Percentiles rank a stretch among this genome's conserved stretches.
These are phyloP conservation scores for Bombycilla garrulus DNA, from an alignment of 2,113 vertebrate genomes.

Conservation along the genomic window DNA sequence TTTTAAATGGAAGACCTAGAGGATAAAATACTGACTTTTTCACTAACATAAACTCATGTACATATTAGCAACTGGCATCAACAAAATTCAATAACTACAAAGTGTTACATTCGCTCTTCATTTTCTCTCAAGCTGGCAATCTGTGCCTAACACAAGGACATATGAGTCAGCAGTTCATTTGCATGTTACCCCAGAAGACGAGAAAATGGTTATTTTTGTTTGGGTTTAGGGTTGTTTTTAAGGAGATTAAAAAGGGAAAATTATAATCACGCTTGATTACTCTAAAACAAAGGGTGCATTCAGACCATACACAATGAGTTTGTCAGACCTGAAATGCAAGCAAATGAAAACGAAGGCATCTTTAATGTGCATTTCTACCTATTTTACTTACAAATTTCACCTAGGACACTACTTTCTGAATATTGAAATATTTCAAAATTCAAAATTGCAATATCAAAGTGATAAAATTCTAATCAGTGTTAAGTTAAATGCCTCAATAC, in stretches of 20 bases:
- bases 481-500: neutral
- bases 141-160: neutral
- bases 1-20: neutral
- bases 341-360: neutral
- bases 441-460: neutral
- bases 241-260: neutral
- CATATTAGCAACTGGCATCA: neutral
- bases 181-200: neutral
- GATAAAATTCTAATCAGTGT: neutral
- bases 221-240: neutral
- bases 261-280: slow-evolving; percentile 12
- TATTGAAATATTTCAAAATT: neutral
- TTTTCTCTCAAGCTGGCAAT: neutral
- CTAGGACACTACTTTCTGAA: neutral
- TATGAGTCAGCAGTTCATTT: neutral
- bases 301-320: neutral
- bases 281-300: neutral
- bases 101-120: neutral
- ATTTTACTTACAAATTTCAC: neutral
- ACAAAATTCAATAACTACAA: neutral
- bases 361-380: neutral
- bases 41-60: too few species aligned
- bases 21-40: neutral
- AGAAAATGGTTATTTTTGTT: slow-evolving; percentile 18
- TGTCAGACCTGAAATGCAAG: neutral